These are phyloP conservation scores for Riparia riparia DNA, from an alignment of 2,113 vertebrate genomes.

Conservation along the genomic window DNA sequence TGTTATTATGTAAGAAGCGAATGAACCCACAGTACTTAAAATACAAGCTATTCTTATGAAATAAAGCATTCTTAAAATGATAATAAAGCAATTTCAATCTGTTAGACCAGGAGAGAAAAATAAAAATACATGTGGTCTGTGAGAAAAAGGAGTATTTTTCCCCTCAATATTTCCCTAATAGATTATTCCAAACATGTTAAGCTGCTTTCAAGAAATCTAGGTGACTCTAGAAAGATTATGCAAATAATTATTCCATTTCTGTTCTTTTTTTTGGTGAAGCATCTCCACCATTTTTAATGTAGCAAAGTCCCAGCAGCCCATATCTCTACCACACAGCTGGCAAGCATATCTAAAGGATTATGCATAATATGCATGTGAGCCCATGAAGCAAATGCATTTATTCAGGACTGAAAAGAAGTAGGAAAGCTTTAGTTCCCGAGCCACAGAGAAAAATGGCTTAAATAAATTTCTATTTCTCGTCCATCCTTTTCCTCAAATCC, in stretches of 20 bases:
- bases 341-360: slow-evolving; percentile 94
- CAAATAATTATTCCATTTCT: slow-evolving; percentile 75
- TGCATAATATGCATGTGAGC: slow-evolving; percentile 70
- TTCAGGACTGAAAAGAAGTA: slow-evolving; percentile 39
- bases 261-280: slow-evolving; percentile 63
- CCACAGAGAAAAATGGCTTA: slow-evolving; percentile 50
- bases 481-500: background rate
- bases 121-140: slow-evolving; percentile 21
- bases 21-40: background rate
- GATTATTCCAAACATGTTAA: slow-evolving; percentile 77
- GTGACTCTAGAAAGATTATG: slow-evolving; percentile 79
- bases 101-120: background rate
- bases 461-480: slow-evolving; percentile 47
- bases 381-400: slow-evolving; percentile 51
- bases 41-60: background rate
- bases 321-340: slow-evolving; percentile 97
- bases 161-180: slow-evolving; percentile 72
- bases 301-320: slow-evolving; percentile 78
- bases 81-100: background rate
- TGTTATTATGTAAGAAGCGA: background rate
- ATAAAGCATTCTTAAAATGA: background rate
- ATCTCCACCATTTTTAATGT: slow-evolving; percentile 46
- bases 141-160: background rate
- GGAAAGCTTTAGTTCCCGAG: slow-evolving; percentile 37
- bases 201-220: slow-evolving; percentile 73